Base-by-base conservation (phyloP, 2,113 vertebrate species). In the Ochotona curzoniae region DNA sequence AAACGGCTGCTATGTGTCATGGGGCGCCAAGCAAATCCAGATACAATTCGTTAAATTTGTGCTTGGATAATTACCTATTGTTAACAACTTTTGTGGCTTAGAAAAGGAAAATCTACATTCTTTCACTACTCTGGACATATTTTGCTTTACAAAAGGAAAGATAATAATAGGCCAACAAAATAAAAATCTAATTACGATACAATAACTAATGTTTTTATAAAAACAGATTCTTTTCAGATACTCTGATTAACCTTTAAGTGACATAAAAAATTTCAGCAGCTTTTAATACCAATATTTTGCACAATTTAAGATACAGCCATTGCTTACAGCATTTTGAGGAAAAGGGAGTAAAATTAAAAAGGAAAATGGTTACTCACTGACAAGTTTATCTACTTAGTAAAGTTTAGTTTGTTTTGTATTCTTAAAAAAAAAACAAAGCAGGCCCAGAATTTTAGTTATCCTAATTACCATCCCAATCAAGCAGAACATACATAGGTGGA, bases 241-340 rank as follows among this genome's bases (percentile, higher is more conserved):
- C 87, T 96, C 97, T 98, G 97, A 98, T 98, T 97, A 97, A 98
- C 97, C 96, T 94, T 92, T 93, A 91, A 97, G 93, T 96, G 79
- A 96, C 93, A 86, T 96, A 95, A 97, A 97, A 98, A 96, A 80
- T 74, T 93, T 87, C 96, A 75, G 87, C 44, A 95, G 94, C 94
- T 94, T 96, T 93, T 94, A 97, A 96, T 97, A 96, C 73, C 95
- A 97, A 88, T 89, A 63, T 96, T 96, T 97, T 96, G 95, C 97
- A 98, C 97, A 98, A 97, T 98, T 98, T 98, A 97, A 98, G 91
- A 96, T 93, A 97, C 47, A 96, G 94, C 49, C 70, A 97, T 91
- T 93, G 38, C 94, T 70, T 85, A 96, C 95, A 96, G 93, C 97
- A 94, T 96, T 97, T 94, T 82, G 76, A 94, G 94, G 95, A 88